Evolutionary conservation across 1,140 invertebrate species (phyloP), one percentile per base, ranked within the genome.

Genomic region (Stratiolaelaps scimitus): DNA sequence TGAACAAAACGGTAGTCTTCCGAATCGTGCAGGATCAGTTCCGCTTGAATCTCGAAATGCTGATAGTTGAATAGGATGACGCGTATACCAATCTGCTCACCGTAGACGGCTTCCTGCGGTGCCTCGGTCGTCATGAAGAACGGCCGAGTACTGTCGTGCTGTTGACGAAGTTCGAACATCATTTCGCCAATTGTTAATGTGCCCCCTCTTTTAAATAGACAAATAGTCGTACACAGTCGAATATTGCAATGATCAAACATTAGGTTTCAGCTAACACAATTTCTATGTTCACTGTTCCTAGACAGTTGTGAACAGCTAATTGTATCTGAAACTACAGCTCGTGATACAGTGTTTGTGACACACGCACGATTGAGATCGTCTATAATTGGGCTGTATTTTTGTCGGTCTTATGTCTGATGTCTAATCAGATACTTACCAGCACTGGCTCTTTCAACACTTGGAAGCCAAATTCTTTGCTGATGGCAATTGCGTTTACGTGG

Each of bases 51-150:
- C 66, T 77, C 75, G 17, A 73, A 70, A 64, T 72, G 71, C 71
- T 78, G 77, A 68, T 80, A 78, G 71, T 83, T 83, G 67, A 80
- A 79, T 7, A 82, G 72, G 17, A 79, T 74, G 0, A 81, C 74
- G 20, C 80, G 70, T 0, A 83, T 69, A 2, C 80, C 79, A 26
- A 83, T 70, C 68, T 82, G 81, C 72, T 83, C 82, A n/a, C 82
- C 82, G 34, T 78, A 71, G 4, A 77, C 72, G 66, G 80, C 76
- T 23, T 72, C 66, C 2, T 73, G 67, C 5, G 82, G 80, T 5
- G 78, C 75, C 69, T 82, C 80, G 5, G 81, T 73, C 17, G 76
- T 73, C 64, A 83, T 81, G 73, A 79, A 80, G 72, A 83, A 82
- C 34, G 78, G 79, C 15, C 78, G 74, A 7, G 76, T 76, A 7